Evolutionary conservation across 2,888 invertebrate species (phyloP), one percentile per base, ranked within the genome.

Genomic region (Drosophila niveifrons): DNA sequence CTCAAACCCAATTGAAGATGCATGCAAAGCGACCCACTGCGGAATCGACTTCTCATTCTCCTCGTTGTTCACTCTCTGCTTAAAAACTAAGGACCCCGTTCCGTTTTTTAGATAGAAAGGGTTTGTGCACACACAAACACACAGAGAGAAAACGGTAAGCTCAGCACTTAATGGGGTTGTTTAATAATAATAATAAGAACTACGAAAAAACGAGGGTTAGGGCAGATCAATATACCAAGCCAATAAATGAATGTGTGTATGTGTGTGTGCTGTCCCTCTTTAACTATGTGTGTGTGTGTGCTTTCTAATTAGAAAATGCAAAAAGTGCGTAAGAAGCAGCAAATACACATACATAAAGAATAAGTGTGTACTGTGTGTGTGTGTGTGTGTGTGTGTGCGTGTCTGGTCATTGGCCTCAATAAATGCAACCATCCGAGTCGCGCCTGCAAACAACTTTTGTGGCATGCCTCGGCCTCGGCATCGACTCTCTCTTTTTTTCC

Each of bases 291-390:
- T 39, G n/a, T 47, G 15, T 57, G 55, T 66, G 31, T 78, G 74
- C 69, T 75, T 88, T 86, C 61, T 83, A 86, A 82, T 86, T 86
- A 87, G 82, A 81, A 87, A 88, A 62, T 75, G 79, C 70, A 87
- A 87, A 83, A 84, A 89, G 89, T 88, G 83, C 81, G 89, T 87
- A 84, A 84, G 83, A 88, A 81, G 84, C 76, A 75, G 75, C 59
- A 82, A 66, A 68, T 58, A 50, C 55, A 59, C 44, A 65, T 11
- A 56, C 43, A 64, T 13, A 57, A 23, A 28, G 23, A 23, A 23
- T 23, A 23, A 23, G 23, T 6, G 23, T 15, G 75, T 67, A 70
- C 55, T 13, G 47, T 29, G 17, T 7, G 4, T 50, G 9, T 36
- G 47, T 29, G 17, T 7, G 4, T 50, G 9, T 36, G 13, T 57